Base-by-base conservation (phyloP, 2,113 vertebrate species). In the Colius striatus region DNA sequence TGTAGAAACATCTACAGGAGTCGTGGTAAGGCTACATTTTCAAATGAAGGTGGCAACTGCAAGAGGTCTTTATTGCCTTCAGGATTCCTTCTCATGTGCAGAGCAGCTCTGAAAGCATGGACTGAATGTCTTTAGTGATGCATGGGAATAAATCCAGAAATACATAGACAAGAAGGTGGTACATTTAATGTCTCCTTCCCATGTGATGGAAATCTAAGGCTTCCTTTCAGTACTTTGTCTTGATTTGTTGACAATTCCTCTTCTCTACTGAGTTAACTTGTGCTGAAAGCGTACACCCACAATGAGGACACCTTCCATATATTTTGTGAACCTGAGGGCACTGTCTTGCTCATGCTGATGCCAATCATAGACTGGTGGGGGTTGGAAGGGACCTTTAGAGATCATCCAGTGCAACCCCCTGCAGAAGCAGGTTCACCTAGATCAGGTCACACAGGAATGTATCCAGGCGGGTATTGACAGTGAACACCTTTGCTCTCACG, bases 171-270 rank as follows among this genome's bases (percentile, higher is more conserved):
- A 53, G 32, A 57, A 67, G 29, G 38, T 26, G 5, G 7, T 21
- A 17, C 17, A 18, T 61, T 83, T 63, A 66, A 26, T 21, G 25
- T 38, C 45, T 80, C 17, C 16, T 38, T 68, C 48, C 29, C 45
- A 45, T 0, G 0, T 13, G 26, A 26, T n/a, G 25, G 54, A 62
- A 68, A 38, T 41, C 5, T 4, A 5, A 21, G 10, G 4, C 7
- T 86, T 94, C 4, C 51, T 82, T 87, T 76, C 45, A 45, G 19
- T 48, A 63, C 11, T 92, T 84, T 63, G 18, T 32, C 25, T 29
- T 62, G 53, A 29, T 70, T 70, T 73, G 48, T 21, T 23, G 5
- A 38, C 27, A 57, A 5, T 74, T 90, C 4, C 27, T 63, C 38
- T 66, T 72, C 43, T 54, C 20, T 17, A 9, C 8, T 54, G 41